Base-by-base conservation (phyloP, 2,888 invertebrate species). In the Brenthis hecate region DNA sequence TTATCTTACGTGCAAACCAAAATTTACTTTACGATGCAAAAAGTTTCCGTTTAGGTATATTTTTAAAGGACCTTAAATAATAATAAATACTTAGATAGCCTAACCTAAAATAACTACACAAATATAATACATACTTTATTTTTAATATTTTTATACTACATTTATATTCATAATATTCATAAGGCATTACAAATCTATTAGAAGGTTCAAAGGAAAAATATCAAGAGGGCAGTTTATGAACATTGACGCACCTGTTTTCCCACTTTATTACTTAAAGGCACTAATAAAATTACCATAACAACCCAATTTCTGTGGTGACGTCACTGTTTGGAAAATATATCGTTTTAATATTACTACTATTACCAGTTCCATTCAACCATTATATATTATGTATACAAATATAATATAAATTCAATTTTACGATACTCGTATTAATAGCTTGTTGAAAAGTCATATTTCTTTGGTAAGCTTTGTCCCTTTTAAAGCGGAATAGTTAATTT, bases 251-350 rank as follows among this genome's bases (percentile, higher is more conserved):
- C 70, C 72, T 72, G 60, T 61, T 68, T 68, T 66, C 55, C 28
- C 16, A 28, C 61, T 70, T 72, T 72, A 73, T 74, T 69, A 62
- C 65, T 65, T 50, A 60, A 61, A 61, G 70, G 65, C 66, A 56
- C 68, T 69, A 65, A 77, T 79, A 77, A 78, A 70, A 79, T 79
- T 79, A 79, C 74, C 77, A 78, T 79, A 79, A 79, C 78, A 76
- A 76, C 74, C 75, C 77, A 74, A 75, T 77, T 76, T 74, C 68
- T 73, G 70, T 60, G 69, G 71, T 55, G 36, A 60, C 64, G 53
- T 66, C 65, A 62, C 51, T 65, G 56, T 64, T 53, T 60, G 47
- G 51, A 19, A 63, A 53, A 70, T 65, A 67, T 56, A 71, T 64
- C 56, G 64, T 13, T 47, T 47, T 43, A 32, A 58, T 64, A 61